phyloP scores from a whole-genome alignment of 2,797 vertebrate genomes.

The Amniataba percoides region DNA sequence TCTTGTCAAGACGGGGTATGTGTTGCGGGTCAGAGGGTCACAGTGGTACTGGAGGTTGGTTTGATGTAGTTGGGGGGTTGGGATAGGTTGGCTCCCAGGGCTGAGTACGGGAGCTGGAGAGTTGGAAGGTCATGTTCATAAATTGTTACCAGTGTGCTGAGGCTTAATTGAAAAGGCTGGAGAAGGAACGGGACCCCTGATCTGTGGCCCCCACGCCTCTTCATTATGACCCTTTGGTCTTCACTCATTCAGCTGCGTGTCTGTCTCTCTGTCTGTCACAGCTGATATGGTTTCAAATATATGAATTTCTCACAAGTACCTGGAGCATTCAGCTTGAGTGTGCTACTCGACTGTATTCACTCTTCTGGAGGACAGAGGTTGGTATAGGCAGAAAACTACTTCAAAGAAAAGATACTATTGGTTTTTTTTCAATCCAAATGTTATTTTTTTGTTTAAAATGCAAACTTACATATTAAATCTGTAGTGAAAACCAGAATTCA shows the following conservation, averaged over 20 bases:
- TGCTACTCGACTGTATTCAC: background rate
- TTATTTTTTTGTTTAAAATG: background rate
- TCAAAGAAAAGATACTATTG: background rate
- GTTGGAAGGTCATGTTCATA: conserved; percentile 86
- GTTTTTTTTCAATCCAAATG: background rate
- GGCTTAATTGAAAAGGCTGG: conserved; percentile 85
- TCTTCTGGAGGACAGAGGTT: background rate
- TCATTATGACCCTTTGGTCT: conserved; percentile 68
- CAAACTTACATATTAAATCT: background rate
- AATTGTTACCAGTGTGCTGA: conserved; percentile 78
- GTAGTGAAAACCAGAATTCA: background rate
- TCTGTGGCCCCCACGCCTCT: conserved; percentile 73
- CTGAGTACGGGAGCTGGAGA: conserved; percentile 74
- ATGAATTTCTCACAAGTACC: conserved; percentile 9
- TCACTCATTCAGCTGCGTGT: conserved; percentile 73
- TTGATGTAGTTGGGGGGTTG: conserved; percentile 78
- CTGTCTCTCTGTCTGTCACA: conserved; percentile 59
- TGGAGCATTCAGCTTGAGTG: background rate
- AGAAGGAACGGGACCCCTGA: conserved; percentile 80
- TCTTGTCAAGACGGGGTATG: conserved; percentile 66
- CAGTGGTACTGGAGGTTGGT: conserved; percentile 68
- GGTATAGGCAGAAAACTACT: background rate
- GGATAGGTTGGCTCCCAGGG: conserved; percentile 73
- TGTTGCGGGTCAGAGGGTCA: conserved; percentile 73
- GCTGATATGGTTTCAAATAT: conserved; percentile 31